Conservation (phyloP, 2,888 invertebrate genomes). For the Eristalinus sepulchralis region DNA sequence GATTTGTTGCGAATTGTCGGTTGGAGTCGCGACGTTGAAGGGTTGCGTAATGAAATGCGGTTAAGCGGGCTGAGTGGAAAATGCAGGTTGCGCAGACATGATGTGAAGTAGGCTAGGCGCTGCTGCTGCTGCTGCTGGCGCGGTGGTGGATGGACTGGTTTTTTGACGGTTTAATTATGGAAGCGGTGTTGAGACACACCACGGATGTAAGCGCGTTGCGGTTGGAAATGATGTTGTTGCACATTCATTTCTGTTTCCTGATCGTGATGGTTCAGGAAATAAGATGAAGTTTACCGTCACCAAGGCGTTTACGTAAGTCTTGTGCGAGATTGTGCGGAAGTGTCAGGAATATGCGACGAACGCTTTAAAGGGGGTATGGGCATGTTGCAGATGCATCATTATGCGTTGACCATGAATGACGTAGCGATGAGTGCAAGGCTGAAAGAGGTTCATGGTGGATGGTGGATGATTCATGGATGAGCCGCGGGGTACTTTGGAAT, state of each 20-base stretch:
- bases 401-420: no score
- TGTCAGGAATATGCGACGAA: not conserved
- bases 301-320: not conserved
- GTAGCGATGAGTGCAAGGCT: no score
- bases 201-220: not conserved
- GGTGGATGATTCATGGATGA: no score
- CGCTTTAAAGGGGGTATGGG: no score
- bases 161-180: not conserved
- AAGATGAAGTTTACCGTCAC: not conserved
- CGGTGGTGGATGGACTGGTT: constrained; percentile 32
- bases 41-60: constrained; percentile 53
- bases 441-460: no score
- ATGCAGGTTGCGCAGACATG: constrained; percentile 63
- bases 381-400: no score
- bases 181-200: not conserved
- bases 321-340: not conserved
- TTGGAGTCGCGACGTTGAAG: not conserved
- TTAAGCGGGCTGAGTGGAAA: constrained; percentile 54
- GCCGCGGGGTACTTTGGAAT: no score
- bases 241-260: not conserved
- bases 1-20: constrained; percentile 48
- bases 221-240: no score
- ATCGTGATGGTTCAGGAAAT: not conserved
- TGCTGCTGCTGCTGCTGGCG: no score
- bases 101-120: constrained; percentile 60